Evolutionary conservation across 2,888 invertebrate genomes (phyloP).

Genomic region (Macrosoma leucophasiata): DNA sequence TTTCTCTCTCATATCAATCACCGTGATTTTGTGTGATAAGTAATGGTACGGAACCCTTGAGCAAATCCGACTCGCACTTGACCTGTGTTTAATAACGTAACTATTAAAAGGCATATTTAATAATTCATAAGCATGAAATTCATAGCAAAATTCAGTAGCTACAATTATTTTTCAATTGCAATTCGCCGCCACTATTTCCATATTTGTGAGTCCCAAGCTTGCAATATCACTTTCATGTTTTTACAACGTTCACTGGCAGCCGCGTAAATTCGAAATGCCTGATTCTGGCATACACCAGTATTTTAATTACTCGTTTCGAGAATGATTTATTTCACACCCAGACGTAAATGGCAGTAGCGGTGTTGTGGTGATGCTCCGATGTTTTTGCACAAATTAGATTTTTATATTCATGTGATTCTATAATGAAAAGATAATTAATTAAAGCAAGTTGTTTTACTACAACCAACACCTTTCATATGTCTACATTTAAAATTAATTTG

Average conservation of each 20-base stretch:
- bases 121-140: too few relatives aligned
- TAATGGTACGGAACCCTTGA: too few relatives aligned
- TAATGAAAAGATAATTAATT: constrained; percentile 3
- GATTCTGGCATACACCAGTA: constrained; percentile 66
- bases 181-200: constrained; percentile 32
- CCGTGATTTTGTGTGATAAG: too few relatives aligned
- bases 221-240: constrained; percentile 43
- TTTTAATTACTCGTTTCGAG: constrained; percentile 73
- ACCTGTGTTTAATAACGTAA: too few relatives aligned
- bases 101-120: too few relatives aligned
- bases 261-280: constrained; percentile 59
- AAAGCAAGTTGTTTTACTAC: neutral
- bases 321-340: constrained; percentile 65
- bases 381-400: constrained; percentile 28
- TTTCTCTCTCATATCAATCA: too few relatives aligned
- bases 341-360: constrained; percentile 43
- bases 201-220: constrained; percentile 33
- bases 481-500: neutral
- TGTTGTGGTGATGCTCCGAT: constrained; percentile 32
- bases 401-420: constrained; percentile 19
- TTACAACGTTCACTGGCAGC: constrained; percentile 36
- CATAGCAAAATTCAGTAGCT: constrained; percentile 15
- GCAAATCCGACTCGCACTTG: too few relatives aligned
- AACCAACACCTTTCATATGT: neutral
- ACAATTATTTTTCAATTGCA: constrained; percentile 25